A percentile compares a stretch with the other conserved stretches of the same genome.
Conservation (phyloP, 2,797 vertebrate genomes). For the Silurus aristotelis region DNA sequence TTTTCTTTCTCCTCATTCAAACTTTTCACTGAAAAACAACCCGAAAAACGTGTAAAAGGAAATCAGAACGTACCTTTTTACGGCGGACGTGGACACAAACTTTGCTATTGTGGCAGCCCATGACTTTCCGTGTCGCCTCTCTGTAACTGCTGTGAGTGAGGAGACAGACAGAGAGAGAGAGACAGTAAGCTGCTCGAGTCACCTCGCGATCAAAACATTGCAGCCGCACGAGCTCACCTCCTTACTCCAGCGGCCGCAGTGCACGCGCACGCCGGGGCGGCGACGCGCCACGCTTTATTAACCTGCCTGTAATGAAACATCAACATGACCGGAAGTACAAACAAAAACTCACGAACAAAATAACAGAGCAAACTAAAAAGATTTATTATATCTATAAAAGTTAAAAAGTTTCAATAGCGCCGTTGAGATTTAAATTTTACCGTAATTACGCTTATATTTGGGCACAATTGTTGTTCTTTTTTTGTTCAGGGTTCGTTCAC, state of each 20-base stretch:
- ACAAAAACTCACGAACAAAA: neutral
- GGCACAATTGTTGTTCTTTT: neutral
- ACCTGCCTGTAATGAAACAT: neutral
- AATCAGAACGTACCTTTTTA: conserved; percentile 45
- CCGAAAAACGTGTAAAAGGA: neutral
- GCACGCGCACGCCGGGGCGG: conserved; percentile 6
- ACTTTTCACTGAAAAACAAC: neutral
- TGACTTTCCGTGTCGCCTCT: conserved; percentile 50
- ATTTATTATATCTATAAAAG: neutral
- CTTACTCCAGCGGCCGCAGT: neutral
- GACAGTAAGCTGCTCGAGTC: neutral
- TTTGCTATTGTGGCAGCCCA: conserved; percentile 76
- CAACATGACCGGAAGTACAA: neutral
- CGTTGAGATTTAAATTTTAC: conserved; percentile 41
- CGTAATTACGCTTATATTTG: conserved; percentile 13
- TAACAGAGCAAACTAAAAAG: neutral
- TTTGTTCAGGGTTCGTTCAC: neutral
- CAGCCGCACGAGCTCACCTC: conserved; percentile 11
- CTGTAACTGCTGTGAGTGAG: neutral
- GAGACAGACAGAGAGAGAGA: neutral
- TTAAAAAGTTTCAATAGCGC: neutral
- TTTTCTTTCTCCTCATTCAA: conserved; percentile 4
- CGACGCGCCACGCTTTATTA: neutral
- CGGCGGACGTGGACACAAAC: conserved; percentile 50
- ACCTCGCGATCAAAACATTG: conserved; percentile 2